These are phyloP conservation scores for Thalpophila matura DNA, from an alignment of 2,888 invertebrate species.

Conservation along the genomic window DNA sequence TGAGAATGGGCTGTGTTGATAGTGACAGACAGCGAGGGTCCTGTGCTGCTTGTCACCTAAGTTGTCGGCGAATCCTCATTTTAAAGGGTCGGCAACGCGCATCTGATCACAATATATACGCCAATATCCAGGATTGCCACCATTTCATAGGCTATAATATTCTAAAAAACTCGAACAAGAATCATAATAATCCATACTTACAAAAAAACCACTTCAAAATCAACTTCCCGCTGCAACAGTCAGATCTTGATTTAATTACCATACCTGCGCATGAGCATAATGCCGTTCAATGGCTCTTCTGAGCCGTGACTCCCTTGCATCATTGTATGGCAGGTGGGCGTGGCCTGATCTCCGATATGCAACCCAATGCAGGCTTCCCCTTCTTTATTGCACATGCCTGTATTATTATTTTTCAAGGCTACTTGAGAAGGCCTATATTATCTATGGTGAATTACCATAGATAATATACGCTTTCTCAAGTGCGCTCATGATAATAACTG, in stretches of 20 bases:
- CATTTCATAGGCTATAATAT: too few relatives aligned
- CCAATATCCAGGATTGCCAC: too few relatives aligned
- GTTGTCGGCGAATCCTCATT: too few relatives aligned
- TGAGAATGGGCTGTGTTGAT: too few relatives aligned
- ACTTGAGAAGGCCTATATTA: constrained; percentile 14
- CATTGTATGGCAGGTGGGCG: constrained; percentile 52
- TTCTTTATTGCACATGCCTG: constrained; percentile 34
- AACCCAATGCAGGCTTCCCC: constrained; percentile 17
- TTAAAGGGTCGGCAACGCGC: too few relatives aligned
- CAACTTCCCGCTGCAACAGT: constrained; percentile 5
- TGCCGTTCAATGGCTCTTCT: constrained; percentile 37
- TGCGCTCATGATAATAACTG: not conserved
- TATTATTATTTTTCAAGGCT: constrained; percentile 50
- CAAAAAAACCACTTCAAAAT: constrained; percentile 2
- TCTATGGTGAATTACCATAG: not conserved
- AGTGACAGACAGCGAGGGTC: too few relatives aligned
- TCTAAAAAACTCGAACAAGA: not conserved
- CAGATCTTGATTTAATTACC: constrained; percentile 51
- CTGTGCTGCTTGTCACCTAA: too few relatives aligned
- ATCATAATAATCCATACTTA: not conserved
- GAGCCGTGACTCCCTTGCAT: constrained; percentile 56
- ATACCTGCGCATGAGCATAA: constrained; percentile 17
- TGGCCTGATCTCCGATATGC: constrained; percentile 41
- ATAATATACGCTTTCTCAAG: too few relatives aligned
- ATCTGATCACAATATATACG: too few relatives aligned